These are phyloP conservation scores for Gallinago jamesoni DNA, from an alignment of 2,113 vertebrate species.

Conservation along the genomic window DNA sequence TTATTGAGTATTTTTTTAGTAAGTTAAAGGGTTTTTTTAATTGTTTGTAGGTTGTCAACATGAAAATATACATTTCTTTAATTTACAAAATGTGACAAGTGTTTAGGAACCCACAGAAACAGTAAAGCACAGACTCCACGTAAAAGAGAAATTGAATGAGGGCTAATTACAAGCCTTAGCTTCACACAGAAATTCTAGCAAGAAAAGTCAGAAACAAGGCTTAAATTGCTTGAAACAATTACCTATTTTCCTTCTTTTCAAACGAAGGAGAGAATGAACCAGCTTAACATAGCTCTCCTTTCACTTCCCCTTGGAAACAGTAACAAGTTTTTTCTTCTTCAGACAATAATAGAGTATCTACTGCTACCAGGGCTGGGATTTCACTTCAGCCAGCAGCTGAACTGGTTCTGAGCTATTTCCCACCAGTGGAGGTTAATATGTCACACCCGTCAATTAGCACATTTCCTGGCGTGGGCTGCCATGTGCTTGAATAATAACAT, in stretches of 20 bases:
- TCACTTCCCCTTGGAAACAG: not conserved
- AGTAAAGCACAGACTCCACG: accelerated
- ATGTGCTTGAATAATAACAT: not conserved
- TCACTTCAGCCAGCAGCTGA: not conserved
- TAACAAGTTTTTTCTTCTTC: not conserved
- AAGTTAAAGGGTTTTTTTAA: not conserved
- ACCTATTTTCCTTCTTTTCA: not conserved
- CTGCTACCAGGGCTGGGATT: not conserved
- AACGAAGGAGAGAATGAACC: not conserved
- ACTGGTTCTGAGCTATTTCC: not conserved
- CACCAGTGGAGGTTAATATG: not conserved
- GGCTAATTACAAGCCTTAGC: not conserved
- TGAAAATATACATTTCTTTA: not conserved
- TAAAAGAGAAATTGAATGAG: not conserved
- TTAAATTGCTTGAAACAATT: not conserved
- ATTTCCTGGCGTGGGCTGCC: not conserved
- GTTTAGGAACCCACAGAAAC: not conserved
- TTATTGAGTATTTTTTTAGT: not conserved
- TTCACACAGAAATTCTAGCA: not conserved
- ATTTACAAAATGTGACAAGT: not conserved
- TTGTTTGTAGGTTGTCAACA: not conserved
- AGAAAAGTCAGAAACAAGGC: not conserved
- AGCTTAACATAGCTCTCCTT: not conserved
- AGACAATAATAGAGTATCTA: not conserved
- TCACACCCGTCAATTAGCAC: not conserved